Evolutionary conservation across 2,797 vertebrate species (phyloP).

Genomic region (Lemur catta): DNA sequence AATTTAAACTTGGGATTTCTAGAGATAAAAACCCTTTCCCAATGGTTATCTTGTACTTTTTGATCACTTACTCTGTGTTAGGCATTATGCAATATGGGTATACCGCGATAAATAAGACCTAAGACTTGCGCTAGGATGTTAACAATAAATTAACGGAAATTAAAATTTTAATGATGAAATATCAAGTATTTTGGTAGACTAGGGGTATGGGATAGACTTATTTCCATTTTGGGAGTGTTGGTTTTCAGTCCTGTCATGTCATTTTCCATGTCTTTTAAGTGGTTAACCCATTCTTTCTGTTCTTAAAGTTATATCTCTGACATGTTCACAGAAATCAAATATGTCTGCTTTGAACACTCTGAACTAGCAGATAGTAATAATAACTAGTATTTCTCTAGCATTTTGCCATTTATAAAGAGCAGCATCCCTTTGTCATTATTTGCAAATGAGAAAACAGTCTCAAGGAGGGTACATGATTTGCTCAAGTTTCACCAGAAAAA

Average conservation of each 20-base stretch:
- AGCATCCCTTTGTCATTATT: background rate
- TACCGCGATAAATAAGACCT: background rate
- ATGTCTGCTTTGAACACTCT: background rate
- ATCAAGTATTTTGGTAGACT: background rate
- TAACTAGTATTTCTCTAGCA: background rate
- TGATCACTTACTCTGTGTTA: background rate
- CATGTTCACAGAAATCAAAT: background rate
- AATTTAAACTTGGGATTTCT: slow-evolving; percentile 34
- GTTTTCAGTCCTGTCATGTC: background rate
- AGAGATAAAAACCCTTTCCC: background rate
- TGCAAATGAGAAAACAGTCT: background rate
- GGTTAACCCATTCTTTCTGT: background rate
- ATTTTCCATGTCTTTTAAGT: background rate
- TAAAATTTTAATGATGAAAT: background rate
- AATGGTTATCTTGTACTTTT: background rate
- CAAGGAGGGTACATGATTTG: background rate
- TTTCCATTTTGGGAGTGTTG: background rate
- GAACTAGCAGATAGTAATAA: background rate
- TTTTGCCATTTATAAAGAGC: background rate
- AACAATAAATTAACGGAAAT: background rate
- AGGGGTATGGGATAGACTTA: background rate
- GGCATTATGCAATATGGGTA: background rate
- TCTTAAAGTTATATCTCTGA: background rate
- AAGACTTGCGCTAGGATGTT: background rate
- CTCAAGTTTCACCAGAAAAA: background rate